Base-by-base conservation (phyloP, 2,888 invertebrate genomes). In the Thera britannica region DNA sequence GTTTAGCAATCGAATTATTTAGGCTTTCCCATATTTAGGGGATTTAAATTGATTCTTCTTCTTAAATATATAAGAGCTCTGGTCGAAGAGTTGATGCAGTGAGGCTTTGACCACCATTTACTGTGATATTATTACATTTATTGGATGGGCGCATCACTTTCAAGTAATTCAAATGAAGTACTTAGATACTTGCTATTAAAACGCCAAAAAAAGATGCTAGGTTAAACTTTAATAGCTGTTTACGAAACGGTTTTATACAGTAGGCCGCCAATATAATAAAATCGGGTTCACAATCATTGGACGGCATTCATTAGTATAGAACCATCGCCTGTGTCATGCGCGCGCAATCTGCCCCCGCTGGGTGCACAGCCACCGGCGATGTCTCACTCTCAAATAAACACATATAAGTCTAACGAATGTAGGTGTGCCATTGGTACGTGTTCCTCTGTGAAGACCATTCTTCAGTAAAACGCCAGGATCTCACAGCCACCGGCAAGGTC, bases 301-400 rank as follows among this genome's bases (percentile, higher is more conserved):
- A 67, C 38, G 62, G 56, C 55, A 57, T 69, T 66, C 69, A 60
- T 65, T 62, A 65, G 69, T 65, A 58, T 9, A 67, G 62, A 62
- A 38, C 55, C 51, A 56, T 59, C 44, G 84, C 90, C 90, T 88
- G 88, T 83, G 92, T 93, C 93, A 93, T 90, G 88, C 85, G 82
- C 83, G 79, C 80, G 87, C 91, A 92, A 92, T 92, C 88, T 91
- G 82, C 90, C 77, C 91, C 92, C 83, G 90, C 92, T 90, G 90
- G 12, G 35, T 52, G 81, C 79, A 82, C 81, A 69, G 74, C 75
- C 77, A 70, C 77, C 75, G 74, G 70, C 81, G 86, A 90, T 81
- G 84, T 82, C 88, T 91, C 78, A 90, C 86, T 91, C 76, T 82
- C 56, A 75, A 82, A 65, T 4, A 55, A 63, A 35, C 38, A 36